These are phyloP conservation scores for Montipora sp. DNA, from an alignment of 64 coral and sea anemone genomes.

Conservation along the genomic window DNA sequence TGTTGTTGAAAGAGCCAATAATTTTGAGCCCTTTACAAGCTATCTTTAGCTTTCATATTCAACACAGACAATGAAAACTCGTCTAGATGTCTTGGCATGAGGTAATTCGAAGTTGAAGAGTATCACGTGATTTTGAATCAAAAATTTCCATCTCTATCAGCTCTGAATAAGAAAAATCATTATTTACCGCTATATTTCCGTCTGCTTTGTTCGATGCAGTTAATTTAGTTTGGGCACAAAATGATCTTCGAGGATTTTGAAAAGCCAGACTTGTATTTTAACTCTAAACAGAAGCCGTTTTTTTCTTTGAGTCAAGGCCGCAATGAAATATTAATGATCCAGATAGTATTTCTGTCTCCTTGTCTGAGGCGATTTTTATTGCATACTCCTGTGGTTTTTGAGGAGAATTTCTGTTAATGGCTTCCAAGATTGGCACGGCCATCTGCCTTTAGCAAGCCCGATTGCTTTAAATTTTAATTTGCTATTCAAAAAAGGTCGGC, in stretches of 20 bases:
- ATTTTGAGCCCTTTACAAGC: neutral
- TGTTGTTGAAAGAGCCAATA: slow-evolving; percentile 5
- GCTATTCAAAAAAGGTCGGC: slow-evolving; percentile 11
- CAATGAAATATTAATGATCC: slow-evolving; percentile 41
- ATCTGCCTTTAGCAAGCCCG: slow-evolving; percentile 12
- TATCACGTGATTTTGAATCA: neutral
- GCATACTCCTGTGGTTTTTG: slow-evolving; percentile 23
- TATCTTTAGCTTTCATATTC: neutral
- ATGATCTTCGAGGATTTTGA: neutral
- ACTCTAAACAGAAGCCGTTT: neutral
- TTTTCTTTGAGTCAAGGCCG: slow-evolving; percentile 6
- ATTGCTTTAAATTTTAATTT: slow-evolving; percentile 53
- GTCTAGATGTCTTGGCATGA: slow-evolving; percentile 2
- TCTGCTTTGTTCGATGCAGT: neutral
- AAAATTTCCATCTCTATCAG: neutral
- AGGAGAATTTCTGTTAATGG: slow-evolving; percentile 9
- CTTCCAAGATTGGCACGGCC: neutral
- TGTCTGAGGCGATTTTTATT: slow-evolving; percentile 18
- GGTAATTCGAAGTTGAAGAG: neutral
- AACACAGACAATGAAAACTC: neutral
- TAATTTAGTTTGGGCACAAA: neutral
- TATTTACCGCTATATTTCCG: slow-evolving; percentile 8
- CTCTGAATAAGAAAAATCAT: neutral
- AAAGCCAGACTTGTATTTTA: neutral
- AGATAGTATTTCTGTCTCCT: slow-evolving; percentile 17